Evolutionary conservation across 2,888 invertebrate species (phyloP), one percentile per base, ranked within the genome.

Genomic region (Gymnosoma rotundatum): DNA sequence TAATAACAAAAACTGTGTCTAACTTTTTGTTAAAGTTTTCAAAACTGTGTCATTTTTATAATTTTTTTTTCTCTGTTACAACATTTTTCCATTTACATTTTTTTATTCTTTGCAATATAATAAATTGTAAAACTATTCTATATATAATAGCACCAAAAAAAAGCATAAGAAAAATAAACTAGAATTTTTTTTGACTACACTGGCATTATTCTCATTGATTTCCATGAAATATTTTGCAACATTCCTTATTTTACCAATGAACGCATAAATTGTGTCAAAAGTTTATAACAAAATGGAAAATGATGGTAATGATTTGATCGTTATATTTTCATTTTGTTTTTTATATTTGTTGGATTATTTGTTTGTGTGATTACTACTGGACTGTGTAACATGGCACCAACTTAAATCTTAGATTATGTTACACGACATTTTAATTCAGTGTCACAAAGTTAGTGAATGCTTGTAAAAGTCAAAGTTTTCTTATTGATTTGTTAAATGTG

Each of bases 181-280:
- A 50, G 74, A 48, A 69, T 69, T 69, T 80, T 80, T 67, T 36
- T 66, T 67, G 52, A 45, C 32, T 60, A 42, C 32, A 50, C 50
- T 54, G 54, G 48, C 54, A 52, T n/a, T n/a, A n/a, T n/a, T n/a
- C n/a, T n/a, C n/a, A n/a, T 66, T 42, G 32, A 54, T 25, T 66
- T 63, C 12, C n/a, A 18, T 4, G 9, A 42, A 61, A 60, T 64
- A 18, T 32, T 60, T 8, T 45, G 21, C 14, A 67, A 32, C 25
- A 75, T 58, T 70, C 16, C 63, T 38, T 32, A 48, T 74, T 67
- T 70, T 58, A 60, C 70, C 76, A 82, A 64, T 70, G 56, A 58
- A 75, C 64, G 75, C 69, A 81, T 70, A 75, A 70, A 64, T 70
- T 75, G 70, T 82, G 75, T 76, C 81, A 82, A 82, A 82, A 82